These are phyloP conservation scores for Heterocephalus glaber DNA, from an alignment of 2,113 vertebrate genomes.

Conservation along the genomic window DNA sequence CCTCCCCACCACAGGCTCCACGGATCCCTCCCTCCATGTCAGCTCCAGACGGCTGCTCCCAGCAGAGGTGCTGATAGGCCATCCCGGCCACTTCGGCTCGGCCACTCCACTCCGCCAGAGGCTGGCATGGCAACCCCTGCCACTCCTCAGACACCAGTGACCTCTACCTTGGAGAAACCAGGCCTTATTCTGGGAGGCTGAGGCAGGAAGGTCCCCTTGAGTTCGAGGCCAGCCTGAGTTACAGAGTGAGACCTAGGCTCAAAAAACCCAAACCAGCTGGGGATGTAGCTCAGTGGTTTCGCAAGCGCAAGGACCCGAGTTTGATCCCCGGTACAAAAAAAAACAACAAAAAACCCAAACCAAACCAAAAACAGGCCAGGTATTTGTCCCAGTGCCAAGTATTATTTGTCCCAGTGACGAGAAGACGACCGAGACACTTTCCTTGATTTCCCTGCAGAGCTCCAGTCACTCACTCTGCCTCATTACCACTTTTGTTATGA, in stretches of 20 bases:
- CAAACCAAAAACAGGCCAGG: neutral
- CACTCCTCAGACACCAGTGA: neutral
- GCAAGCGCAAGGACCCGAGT: too few relatives aligned
- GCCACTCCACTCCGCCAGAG: neutral
- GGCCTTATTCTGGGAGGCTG: neutral
- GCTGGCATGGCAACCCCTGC: neutral
- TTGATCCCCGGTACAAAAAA: too few relatives aligned
- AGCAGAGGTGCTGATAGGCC: neutral
- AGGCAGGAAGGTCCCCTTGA: neutral
- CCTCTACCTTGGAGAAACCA: neutral
- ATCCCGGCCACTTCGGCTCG: too few relatives aligned
- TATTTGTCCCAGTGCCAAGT: neutral
- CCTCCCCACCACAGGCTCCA: neutral
- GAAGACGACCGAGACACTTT: neutral
- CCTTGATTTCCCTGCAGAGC: neutral
- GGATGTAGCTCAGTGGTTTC: too few relatives aligned
- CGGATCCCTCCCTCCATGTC: fast-evolving
- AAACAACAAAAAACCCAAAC: neutral
- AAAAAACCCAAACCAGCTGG: too few relatives aligned
- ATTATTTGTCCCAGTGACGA: neutral
- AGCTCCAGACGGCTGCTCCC: neutral
- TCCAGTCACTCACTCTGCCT: too few relatives aligned
- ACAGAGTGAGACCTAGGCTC: neutral
- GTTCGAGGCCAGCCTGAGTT: neutral
- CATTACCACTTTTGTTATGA: neutral